Evolutionary conservation across 2,113 vertebrate species (phyloP), one percentile per base, ranked within the genome.

Genomic region (Bagarius yarrelli): DNA sequence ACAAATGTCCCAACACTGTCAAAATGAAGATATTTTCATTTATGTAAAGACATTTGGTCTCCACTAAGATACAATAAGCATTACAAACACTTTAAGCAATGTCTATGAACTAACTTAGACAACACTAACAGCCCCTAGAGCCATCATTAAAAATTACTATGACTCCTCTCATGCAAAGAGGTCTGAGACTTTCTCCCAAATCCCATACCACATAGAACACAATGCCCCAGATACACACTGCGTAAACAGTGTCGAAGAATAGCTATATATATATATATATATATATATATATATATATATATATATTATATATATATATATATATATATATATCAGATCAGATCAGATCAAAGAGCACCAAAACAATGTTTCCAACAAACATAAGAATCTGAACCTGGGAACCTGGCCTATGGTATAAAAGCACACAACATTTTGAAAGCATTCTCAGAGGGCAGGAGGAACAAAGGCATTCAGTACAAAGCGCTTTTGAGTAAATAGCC

Each of bases 51-150:
- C 1, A 21, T 32, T 55, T 55, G 8, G 4, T 55, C 25, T 18
- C 9, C 25, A 27, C n/a, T 25, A 73, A 55, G 15, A 34, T 21
- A 72, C 6, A 6, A 72, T 47, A 53, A 21, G 21, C 70, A 72
- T 53, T 55, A 77, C 18, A 52, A 11, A 66, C 18, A 82, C 27
- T 57, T 67, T 60, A 15, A 61, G 52, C 60, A 76, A 53, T 32
- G 34, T 77, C 50, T 52, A 52, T 47, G 18, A 30, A 36, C 70
- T 19, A 50, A 80, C 44, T 23, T 19, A 57, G 52, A 77, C 30
- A 67, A 83, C 40, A 61, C 66, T 67, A 36, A 81, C 70, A 79
- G 55, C 27, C 80, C 83, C 84, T 72, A 80, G 80, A 57, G 84
- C 47, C 76, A 47, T 85, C 70, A 82, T 85, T 82, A 85, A 82